Evolutionary conservation across 2,888 invertebrate species (phyloP), one percentile per base, ranked within the genome.

Genomic region (Drepana falcataria): DNA sequence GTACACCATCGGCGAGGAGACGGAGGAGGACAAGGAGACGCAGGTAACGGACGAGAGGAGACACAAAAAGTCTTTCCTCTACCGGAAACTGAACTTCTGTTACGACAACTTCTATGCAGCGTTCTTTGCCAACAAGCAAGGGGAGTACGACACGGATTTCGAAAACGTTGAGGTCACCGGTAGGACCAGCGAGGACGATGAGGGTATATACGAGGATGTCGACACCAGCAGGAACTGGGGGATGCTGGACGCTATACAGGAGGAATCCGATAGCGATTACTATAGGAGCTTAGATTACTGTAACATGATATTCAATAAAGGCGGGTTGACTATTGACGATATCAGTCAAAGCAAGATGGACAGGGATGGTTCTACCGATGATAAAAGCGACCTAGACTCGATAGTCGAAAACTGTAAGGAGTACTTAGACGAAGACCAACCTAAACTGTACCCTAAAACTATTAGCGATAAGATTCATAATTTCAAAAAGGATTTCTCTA

Each of bases 1-100:
- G 53, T 94, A 96, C 72, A 97, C 97, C 54, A 98, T 98, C 79
- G 97, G 97, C 21, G 97, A 98, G 73, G 97, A 97, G 59, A 96
- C 96, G n/a, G 94, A 94, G 9, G 94, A 95, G 62, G 95, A 95
- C 80, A 94, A 95, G 67, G 97, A 97, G 69, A 92, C 96, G 0
- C 95, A 94, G 92, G 91, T 91, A 91, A 86, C 67, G 47, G 59
- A 57, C 49, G 35, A 57, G 47, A 21, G 54, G 49, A 55, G 68
- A 44, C 49, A 59, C 48, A 88, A 87, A 69, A 88, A 87, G 57
- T 86, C 91, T 0, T 82, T 74, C 59, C 60, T 91, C 6, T 91
- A 91, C 68, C 75, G 89, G 9, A 90, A 91, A 73, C 77, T 91
- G 1, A 88, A 91, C 61, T 89, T 90, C 41, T 91, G 91, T 68